Conservation (phyloP, 2,113 vertebrate genomes). For the Lathamus discolor region DNA sequence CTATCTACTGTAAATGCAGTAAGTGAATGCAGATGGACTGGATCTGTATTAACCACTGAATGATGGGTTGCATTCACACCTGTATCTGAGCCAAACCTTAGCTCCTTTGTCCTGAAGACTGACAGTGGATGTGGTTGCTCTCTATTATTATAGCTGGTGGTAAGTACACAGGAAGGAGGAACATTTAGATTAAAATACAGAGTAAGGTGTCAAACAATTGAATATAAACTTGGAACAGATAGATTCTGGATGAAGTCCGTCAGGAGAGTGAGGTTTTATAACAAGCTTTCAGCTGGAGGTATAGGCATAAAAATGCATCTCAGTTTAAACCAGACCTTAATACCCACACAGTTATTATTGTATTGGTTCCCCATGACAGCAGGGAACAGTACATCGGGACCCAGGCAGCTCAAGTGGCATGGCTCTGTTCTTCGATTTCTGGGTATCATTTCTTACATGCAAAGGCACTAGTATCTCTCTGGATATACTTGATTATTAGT, state of each 20-base stretch:
- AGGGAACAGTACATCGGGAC: neutral
- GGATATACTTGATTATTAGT: neutral
- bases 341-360: neutral
- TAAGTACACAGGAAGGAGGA: neutral
- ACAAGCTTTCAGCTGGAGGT: neutral
- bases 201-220: neutral
- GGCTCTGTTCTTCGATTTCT: neutral
- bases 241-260: neutral
- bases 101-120: neutral
- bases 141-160: neutral
- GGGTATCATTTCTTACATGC: neutral
- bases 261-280: neutral
- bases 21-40: conserved; percentile 30
- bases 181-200: neutral
- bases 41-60: conserved; percentile 36
- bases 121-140: neutral
- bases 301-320: neutral
- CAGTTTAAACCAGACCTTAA: neutral
- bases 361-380: neutral
- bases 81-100: conserved; percentile 2
- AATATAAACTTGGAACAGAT: neutral
- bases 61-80: neutral
- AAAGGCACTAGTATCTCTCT: neutral
- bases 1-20: neutral
- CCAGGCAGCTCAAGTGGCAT: neutral